Base-by-base conservation (phyloP, 37 sponge, comb jelly and placozoan species). In the Theonella swinhoei region DNA sequence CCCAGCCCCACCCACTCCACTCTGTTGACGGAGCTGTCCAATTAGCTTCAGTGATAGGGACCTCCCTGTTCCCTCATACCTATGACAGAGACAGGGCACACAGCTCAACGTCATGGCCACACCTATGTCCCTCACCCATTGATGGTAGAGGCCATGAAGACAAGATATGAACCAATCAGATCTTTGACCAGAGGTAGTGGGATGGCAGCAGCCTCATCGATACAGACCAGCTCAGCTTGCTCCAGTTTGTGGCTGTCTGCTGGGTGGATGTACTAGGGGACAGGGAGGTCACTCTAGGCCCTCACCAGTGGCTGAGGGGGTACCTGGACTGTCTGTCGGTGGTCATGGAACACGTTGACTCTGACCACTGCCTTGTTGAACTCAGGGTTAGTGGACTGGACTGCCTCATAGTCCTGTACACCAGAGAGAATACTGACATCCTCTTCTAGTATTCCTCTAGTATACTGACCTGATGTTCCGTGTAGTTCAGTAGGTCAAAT, bases 201-300 rank as follows among this genome's bases (percentile, higher is more conserved):
- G 33, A 98, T 98, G 66, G 99, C 99, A 8, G 97, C 99, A 2
- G 99, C 99, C 59, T 98, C 99, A 47, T 98, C 99, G 37, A 98
- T 94, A 24, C 86, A 89, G 23, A 98, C 86, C 54, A 98, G 83
- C 74, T 98, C 99, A n/a, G 99, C 99, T 34, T 98, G 99, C 28
- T 76, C 88, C 58, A 98, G 85, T 40, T 94, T 91, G 68, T 86
- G 90, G 1, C 82, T 71, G 61, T 98, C 99, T 32, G 82, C 78
- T 8, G 99, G 96, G 63, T 87, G 87, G 62, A 98, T 96, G 89
- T 98, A 98, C 94, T 98, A 75, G 36, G 9, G 26, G 39, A 38
- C 63, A 30, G 62, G n/a, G 62, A 17, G 20, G 63, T 30, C 19
- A 5, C 4, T 4, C 35, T 14, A 17, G 7, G 54, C 19, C 11